phyloP scores from a whole-genome alignment of 2,888 invertebrate genomes.

The Dendrolimus houi region DNA sequence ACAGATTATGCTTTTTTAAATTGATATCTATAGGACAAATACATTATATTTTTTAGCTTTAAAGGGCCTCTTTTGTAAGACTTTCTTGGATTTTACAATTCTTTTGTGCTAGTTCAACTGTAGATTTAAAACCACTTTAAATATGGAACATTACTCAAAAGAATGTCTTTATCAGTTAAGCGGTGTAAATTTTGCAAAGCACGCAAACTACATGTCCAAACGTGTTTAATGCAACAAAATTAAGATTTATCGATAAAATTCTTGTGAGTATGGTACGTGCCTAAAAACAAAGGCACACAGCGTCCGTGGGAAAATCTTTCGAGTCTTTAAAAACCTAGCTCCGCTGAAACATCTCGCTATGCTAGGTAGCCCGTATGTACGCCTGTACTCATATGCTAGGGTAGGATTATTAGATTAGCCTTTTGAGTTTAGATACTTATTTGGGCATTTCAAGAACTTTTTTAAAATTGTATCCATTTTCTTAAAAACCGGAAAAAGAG shows the following conservation, averaged over 20 bases:
- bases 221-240: background rate
- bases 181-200: background rate
- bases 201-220: background rate
- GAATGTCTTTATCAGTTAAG: background rate
- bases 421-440: conserved; percentile 1
- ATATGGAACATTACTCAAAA: background rate
- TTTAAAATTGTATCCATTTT: too few relatives aligned
- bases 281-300: conserved; percentile 43
- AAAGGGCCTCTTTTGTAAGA: too few relatives aligned
- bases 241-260: conserved; percentile 39
- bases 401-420: conserved; percentile 41
- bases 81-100: too few relatives aligned
- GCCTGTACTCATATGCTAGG: conserved; percentile 42
- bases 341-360: conserved; percentile 27
- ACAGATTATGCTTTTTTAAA: too few relatives aligned
- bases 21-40: too few relatives aligned
- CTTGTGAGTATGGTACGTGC: conserved; percentile 24
- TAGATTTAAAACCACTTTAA: too few relatives aligned
- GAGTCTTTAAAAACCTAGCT: conserved; percentile 55
- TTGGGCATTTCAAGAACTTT: background rate
- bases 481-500: too few relatives aligned
- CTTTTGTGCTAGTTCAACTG: too few relatives aligned
- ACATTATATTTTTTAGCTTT: too few relatives aligned
- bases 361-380: too few relatives aligned
- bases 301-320: conserved; percentile 61